Percentiles rank a stretch among this genome's conserved stretches.
Evolutionary conservation across 2,888 invertebrate genomes (phyloP).

Genomic region (Drosophila anomelani): DNA sequence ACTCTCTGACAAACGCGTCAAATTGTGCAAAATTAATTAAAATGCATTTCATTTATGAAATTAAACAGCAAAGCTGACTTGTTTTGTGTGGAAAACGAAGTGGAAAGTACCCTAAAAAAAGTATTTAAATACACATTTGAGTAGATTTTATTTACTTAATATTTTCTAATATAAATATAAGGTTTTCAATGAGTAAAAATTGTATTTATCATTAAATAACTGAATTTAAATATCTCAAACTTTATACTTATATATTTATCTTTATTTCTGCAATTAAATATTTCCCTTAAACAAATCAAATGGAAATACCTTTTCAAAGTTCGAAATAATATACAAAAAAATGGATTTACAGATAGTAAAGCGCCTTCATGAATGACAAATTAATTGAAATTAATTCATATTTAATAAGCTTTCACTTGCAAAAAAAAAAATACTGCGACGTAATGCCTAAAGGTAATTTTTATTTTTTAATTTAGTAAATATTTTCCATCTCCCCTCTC

Average conservation of each 20-base stretch:
- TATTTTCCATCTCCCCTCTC: neutral
- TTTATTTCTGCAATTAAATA: neutral
- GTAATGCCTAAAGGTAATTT: constrained; percentile 28
- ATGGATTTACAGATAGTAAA: constrained; percentile 3
- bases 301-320: neutral
- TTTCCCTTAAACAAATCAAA: neutral
- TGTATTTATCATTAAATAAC: too few species aligned
- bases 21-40: constrained; percentile 74
- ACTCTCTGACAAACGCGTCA: constrained; percentile 57
- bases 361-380: constrained; percentile 50
- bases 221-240: too few species aligned
- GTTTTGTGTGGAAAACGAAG: neutral
- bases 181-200: too few species aligned
- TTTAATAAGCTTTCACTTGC: constrained; percentile 66
- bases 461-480: constrained; percentile 29
- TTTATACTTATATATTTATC: too few species aligned
- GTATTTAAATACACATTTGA: neutral
- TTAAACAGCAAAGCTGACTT: constrained; percentile 28
- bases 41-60: constrained; percentile 78
- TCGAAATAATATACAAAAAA: neutral
- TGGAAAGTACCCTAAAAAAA: neutral
- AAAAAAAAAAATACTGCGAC: neutral
- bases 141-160: neutral
- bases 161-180: neutral
- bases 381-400: constrained; percentile 77